These are phyloP conservation scores for Pedetes capensis DNA, from an alignment of 2,113 vertebrate genomes.

Conservation along the genomic window DNA sequence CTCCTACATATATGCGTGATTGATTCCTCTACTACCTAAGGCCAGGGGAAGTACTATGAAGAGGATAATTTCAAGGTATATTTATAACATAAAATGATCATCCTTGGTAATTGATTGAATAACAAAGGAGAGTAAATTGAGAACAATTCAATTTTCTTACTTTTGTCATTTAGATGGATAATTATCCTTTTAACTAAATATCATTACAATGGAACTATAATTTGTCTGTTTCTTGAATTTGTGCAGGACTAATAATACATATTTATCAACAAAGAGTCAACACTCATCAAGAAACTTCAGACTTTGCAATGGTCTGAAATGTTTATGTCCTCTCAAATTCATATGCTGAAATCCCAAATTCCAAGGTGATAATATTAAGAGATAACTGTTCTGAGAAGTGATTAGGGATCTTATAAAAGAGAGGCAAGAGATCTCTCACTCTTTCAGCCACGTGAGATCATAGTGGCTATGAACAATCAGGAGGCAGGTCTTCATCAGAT, in stretches of 20 bases:
- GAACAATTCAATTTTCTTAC: background rate
- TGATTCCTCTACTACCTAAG: background rate
- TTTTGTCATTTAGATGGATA: background rate
- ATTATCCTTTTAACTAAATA: background rate
- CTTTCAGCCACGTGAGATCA: background rate
- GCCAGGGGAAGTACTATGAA: background rate
- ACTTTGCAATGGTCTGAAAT: background rate
- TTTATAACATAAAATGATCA: background rate
- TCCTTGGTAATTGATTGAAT: background rate
- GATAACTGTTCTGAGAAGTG: fast-evolving
- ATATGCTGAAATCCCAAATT: background rate
- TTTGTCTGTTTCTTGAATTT: background rate
- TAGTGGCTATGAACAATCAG: background rate
- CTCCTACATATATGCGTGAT: background rate
- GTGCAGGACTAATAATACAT: background rate
- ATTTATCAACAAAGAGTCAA: background rate
- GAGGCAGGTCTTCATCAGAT: background rate
- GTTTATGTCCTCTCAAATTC: background rate
- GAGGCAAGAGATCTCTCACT: background rate
- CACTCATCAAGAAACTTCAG: background rate
- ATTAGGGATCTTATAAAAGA: background rate
- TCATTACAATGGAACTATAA: background rate
- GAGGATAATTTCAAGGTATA: background rate
- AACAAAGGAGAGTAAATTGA: background rate
- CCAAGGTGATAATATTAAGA: background rate